phyloP scores from a whole-genome alignment of 2,888 invertebrate species.

The Tethea ocularis region DNA sequence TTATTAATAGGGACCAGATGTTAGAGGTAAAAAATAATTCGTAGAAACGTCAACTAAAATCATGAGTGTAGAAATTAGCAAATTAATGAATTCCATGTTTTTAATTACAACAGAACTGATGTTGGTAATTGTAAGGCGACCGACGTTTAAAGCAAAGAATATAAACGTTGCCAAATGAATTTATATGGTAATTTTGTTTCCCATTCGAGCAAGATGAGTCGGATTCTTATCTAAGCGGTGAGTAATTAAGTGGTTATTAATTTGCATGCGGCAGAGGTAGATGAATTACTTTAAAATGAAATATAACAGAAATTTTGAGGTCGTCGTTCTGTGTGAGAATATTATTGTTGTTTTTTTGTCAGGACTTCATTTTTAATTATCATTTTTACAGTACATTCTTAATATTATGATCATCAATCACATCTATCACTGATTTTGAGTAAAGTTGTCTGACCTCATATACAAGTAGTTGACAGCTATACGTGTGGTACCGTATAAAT shows the following conservation, averaged over 20 bases:
- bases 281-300: slow-evolving; percentile 55
- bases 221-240: slow-evolving; percentile 49
- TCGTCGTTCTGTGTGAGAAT: slow-evolving; percentile 66
- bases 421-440: neutral
- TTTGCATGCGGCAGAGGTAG: slow-evolving; percentile 63
- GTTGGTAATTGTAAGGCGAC: slow-evolving; percentile 17
- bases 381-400: neutral
- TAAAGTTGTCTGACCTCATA: neutral
- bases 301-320: slow-evolving; percentile 57
- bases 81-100: slow-evolving; percentile 17
- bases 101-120: neutral
- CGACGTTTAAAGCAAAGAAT: slow-evolving; percentile 9
- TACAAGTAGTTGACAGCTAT: neutral
- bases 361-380: neutral
- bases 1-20: neutral
- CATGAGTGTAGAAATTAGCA: slow-evolving; percentile 2
- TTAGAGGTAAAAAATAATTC: neutral
- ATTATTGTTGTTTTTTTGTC: slow-evolving; percentile 24
- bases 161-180: slow-evolving; percentile 45
- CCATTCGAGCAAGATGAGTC: slow-evolving; percentile 49
- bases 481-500: neutral
- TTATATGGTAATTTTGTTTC: slow-evolving; percentile 54
- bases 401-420: neutral
- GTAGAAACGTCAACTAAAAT: neutral
- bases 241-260: slow-evolving; percentile 67